Evolutionary conservation across 92 coral and sea anemone genomes (phyloP).

Genomic region (Siderastrea radians): DNA sequence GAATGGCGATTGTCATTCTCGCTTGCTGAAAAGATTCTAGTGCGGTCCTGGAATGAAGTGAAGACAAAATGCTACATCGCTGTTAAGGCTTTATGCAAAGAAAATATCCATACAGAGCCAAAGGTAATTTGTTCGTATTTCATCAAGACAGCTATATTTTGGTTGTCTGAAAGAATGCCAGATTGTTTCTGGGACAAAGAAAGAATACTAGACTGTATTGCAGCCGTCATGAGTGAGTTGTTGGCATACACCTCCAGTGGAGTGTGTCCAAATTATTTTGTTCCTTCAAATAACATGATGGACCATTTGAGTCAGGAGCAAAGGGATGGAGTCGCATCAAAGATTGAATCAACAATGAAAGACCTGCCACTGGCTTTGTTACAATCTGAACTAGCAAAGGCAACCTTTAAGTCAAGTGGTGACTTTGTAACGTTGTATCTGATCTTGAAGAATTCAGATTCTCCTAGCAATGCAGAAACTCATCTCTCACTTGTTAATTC

Average conservation of each 20-base stretch:
- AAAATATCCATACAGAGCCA: conserved; percentile 12
- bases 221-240: background rate
- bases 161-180: conserved; percentile 30
- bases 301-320: conserved; percentile 16
- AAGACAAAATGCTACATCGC: conserved; percentile 29
- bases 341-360: conserved; percentile 8
- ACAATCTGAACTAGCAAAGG: conserved; percentile 10
- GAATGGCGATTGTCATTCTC: conserved; percentile 30
- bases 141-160: conserved; percentile 32
- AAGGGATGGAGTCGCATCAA: background rate
- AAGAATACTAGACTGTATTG: conserved; percentile 11
- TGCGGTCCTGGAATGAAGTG: conserved; percentile 23
- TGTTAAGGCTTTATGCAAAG: conserved; percentile 28
- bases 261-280: conserved; percentile 26
- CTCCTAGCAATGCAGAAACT: conserved; percentile 21
- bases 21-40: conserved; percentile 23
- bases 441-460: conserved; percentile 25
- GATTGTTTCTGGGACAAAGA: conserved; percentile 10
- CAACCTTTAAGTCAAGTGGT: conserved; percentile 4
- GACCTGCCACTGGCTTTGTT: conserved; percentile 7
- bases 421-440: conserved; percentile 19
- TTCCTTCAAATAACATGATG: conserved; percentile 20
- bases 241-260: conserved; percentile 7
- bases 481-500: conserved; percentile 9
- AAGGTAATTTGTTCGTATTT: conserved; percentile 30